Evolutionary conservation across 2,113 vertebrate genomes (phyloP), one percentile per base, ranked within the genome.

Genomic region (Pelecanoides urinatrix): DNA sequence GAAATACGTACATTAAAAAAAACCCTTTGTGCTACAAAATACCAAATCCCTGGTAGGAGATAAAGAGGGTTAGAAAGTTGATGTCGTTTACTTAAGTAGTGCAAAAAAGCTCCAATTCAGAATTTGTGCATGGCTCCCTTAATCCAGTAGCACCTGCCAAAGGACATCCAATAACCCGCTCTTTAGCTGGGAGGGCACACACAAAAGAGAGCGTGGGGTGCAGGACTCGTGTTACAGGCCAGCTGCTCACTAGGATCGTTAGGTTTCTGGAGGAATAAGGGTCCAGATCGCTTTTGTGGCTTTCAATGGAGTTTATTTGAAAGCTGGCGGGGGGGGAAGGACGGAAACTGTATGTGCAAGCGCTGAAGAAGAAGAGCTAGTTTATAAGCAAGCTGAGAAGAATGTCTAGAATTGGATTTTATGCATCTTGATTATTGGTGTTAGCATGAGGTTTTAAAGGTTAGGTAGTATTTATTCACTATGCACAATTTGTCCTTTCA

Each of bases 61-160:
- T 61, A 42, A 21, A 22, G 67, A 52, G 27, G 47, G 67, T 95
- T 96, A 82, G 72, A 61, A 62, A 75, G 80, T 25, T 25, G 29
- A 86, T 91, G 44, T 9, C 55, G 67, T 96, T 98, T 92, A 88
- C 81, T 95, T 89, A 72, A 95, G 16, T 13, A 56, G 36, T 21
- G 44, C 15, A 32, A 45, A 95, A 95, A 95, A 78, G 38, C 7
- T 74, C 70, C 73, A 93, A 62, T 96, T 97, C 80, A 78, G 92
- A 95, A 78, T 95, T 96, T 92, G 87, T 79, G 66, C 93, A 44
- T 71, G 44, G 80, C 81, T 87, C 74, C 71, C 81, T 96, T 98
- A 98, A 98, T 98, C 94, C 94, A 53, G 78, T 13, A 97, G 91
- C 98, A 98, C 98, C 98, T 98, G 98, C 97, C 96, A 71, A 45